Evolutionary conservation across 2,888 invertebrate species (phyloP).

Genomic region (Plagodis dolabraria): DNA sequence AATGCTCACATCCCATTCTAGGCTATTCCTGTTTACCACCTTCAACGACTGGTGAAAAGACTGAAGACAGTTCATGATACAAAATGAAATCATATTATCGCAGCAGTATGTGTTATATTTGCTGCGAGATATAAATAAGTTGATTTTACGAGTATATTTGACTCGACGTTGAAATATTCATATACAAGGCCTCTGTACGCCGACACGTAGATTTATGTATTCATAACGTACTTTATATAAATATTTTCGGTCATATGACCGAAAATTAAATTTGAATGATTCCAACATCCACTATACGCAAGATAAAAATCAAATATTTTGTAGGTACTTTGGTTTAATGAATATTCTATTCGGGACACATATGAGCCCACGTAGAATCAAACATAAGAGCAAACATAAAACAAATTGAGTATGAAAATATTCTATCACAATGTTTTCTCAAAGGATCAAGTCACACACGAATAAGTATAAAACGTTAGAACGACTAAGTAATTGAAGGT

Average conservation of each 20-base stretch:
- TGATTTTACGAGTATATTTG: not conserved
- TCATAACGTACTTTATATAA: conserved; percentile 13
- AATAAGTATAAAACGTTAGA: not conserved
- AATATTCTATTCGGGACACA: conserved; percentile 18
- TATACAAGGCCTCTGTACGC: conserved; percentile 4
- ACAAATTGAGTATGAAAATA: conserved; percentile 13
- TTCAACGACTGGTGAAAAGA: too few relatives aligned
- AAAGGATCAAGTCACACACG: not conserved
- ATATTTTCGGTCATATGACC: too few relatives aligned
- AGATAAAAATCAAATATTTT: conserved; percentile 25
- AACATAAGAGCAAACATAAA: conserved; percentile 8
- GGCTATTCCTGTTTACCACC: too few relatives aligned
- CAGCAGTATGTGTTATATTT: too few relatives aligned
- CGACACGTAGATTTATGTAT: conserved; percentile 14
- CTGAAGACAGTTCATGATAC: too few relatives aligned
- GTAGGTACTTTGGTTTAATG: conserved; percentile 12
- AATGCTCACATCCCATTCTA: too few relatives aligned
- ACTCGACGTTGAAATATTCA: conserved; percentile 18
- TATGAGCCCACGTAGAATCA: conserved; percentile 5
- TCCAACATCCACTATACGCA: conserved; percentile 20
- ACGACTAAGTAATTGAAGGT: not conserved
- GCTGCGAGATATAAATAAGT: too few relatives aligned
- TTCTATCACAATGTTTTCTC: conserved; percentile 2
- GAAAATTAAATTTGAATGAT: conserved; percentile 24
- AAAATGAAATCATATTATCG: too few relatives aligned